A percentile compares a stretch with the other conserved stretches of the same genome.
Conservation (phyloP, 2,113 vertebrate genomes). For the Manacus vitellinus region DNA sequence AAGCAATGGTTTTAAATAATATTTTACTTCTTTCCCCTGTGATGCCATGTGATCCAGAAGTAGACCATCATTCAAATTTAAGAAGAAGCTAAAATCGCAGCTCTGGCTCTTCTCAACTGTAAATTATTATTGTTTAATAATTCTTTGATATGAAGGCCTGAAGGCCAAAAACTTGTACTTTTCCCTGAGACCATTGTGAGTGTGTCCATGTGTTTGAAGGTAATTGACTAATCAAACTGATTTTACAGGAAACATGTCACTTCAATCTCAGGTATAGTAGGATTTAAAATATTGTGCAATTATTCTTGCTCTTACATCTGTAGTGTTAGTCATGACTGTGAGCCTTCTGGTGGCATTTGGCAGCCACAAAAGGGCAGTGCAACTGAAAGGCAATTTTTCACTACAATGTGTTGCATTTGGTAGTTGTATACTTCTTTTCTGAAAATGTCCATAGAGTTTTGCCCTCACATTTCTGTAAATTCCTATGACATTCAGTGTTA, state of each 20-base stretch:
- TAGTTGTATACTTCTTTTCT: not conserved
- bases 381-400: not conserved
- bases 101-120: not conserved
- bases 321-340: not conserved
- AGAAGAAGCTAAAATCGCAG: not conserved
- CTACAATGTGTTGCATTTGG: not conserved
- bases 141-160: not conserved
- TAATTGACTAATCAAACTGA: not conserved
- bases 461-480: not conserved
- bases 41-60: not conserved
- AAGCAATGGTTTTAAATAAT: not conserved
- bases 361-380: not conserved
- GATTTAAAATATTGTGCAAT: not conserved
- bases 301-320: not conserved
- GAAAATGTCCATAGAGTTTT: not conserved
- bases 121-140: not conserved
- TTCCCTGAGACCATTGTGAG: not conserved
- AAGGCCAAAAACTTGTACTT: not conserved
- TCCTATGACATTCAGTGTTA: not conserved
- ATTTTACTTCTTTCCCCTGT: not conserved
- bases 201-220: not conserved
- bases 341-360: not conserved
- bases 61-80: not conserved
- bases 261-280: fast-evolving
- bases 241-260: not conserved